Evolutionary conservation across 2,888 invertebrate genomes (phyloP).

Genomic region (Orthonychiurus folsomi): DNA sequence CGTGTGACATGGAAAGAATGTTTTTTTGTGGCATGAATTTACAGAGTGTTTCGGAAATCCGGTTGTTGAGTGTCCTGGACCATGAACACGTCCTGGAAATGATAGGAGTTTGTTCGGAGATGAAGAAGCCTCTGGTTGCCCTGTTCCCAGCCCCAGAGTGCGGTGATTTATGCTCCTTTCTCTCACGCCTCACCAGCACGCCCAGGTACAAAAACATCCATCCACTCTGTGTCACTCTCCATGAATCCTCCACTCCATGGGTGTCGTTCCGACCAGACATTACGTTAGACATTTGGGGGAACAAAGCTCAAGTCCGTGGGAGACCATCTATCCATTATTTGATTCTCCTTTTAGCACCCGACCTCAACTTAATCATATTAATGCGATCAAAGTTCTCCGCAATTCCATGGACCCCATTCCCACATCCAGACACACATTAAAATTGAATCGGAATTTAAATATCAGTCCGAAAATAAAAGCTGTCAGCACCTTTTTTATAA

Average conservation of each 20-base stretch:
- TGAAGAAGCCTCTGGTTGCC: conserved; percentile 35
- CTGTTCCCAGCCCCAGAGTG: conserved; percentile 39
- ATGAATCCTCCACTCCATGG: no score
- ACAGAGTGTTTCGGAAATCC: conserved; percentile 36
- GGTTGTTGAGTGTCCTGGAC: conserved; percentile 38
- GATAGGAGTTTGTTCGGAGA: conserved; percentile 35
- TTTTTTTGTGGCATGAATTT: conserved; percentile 3
- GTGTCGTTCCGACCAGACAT: not conserved
- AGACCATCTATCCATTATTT: no score
- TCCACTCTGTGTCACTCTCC: conserved; percentile 32
- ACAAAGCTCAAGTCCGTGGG: no score
- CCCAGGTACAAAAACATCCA: conserved; percentile 34
- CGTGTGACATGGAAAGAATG: not conserved
- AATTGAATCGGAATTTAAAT: no score
- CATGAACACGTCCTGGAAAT: conserved; percentile 38
- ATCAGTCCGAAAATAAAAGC: no score
- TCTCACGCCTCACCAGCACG: conserved; percentile 37
- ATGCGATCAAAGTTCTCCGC: no score
- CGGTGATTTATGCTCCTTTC: conserved; percentile 39
- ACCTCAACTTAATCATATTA: no score
- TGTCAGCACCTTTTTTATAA: no score
- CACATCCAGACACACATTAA: no score
- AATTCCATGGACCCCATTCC: no score
- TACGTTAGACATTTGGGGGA: not conserved
- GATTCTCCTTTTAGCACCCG: no score